Evolutionary conservation across 2,888 invertebrate genomes (phyloP), one percentile per base, ranked within the genome.

Genomic region (Eristalis arbustorum): DNA sequence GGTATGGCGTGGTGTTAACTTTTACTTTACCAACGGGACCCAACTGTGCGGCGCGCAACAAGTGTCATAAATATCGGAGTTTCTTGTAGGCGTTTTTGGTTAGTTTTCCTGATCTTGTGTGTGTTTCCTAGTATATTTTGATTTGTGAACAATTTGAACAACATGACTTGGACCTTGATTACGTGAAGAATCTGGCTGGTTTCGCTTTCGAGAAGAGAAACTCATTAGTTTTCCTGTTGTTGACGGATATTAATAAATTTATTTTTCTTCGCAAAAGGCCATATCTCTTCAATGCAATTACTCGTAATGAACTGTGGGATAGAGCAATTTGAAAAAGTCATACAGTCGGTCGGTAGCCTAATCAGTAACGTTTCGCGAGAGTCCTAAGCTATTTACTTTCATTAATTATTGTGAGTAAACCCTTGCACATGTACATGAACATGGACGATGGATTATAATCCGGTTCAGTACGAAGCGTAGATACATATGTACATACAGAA

Each of bases 11-110:
- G 49, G 49, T 69, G 77, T 62, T 64, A 69, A 78, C 82, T 82
- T 82, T 82, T 82, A 83, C 78, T 74, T 82, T 61, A 66, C 40
- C 37, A 59, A 40, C 49, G 18, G n/a, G 23, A 40, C 28, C 31
- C 23, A 61, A 28, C 34, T 66, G 74, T 69, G 49, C 5, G 79
- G 64, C 61, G 62, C 67, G 66, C 69, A 81, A 77, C 77, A 82
- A 85, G 85, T 85, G 85, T 82, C 85, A 85, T 85, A 85, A 85
- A 82, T 82, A 85, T 85, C 73, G 72, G 72, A 67, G 77, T 56
- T 59, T 77, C 63, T 77, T 71, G 85, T 85, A 82, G 85, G 85
- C 85, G 84, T 49, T 85, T 85, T 37, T 76, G 31, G 61, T 81
- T 85, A 59, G 81, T 66, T 77, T 81, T 82, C 82, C 85, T 82